Conservation (phyloP, 2,113 vertebrate genomes). For the Dasyurus viverrinus region DNA sequence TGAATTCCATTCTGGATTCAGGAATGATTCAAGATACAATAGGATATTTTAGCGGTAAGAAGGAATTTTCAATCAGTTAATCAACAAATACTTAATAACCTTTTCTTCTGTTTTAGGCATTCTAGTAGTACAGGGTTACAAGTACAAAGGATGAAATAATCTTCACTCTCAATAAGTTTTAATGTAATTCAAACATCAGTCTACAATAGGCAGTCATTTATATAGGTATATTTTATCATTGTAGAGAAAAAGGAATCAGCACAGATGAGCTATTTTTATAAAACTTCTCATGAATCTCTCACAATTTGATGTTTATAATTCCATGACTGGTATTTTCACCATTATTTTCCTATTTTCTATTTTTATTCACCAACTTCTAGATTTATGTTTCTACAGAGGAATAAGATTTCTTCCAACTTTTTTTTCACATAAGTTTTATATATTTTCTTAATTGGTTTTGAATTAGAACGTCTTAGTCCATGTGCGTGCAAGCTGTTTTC, state of each 20-base stretch:
- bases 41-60: not conserved
- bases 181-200: not conserved
- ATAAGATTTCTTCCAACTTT: not conserved
- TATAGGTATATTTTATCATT: not conserved
- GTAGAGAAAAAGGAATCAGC: too few species aligned
- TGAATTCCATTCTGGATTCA: not conserved
- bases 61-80: not conserved
- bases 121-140: not conserved
- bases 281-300: not conserved
- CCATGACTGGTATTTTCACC: not conserved
- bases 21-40: not conserved
- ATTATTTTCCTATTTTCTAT: not conserved
- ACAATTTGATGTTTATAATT: not conserved
- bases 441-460: not conserved
- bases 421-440: not conserved
- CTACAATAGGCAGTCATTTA: not conserved
- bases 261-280: not conserved
- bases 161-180: not conserved
- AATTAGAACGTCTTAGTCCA: not conserved
- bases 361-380: not conserved
- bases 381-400: not conserved
- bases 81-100: not conserved
- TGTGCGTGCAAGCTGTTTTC: not conserved
- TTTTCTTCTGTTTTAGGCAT: not conserved
- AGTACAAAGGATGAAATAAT: not conserved